Base-by-base conservation (phyloP, 1,140 invertebrate species). In the Drosophila elegans region DNA sequence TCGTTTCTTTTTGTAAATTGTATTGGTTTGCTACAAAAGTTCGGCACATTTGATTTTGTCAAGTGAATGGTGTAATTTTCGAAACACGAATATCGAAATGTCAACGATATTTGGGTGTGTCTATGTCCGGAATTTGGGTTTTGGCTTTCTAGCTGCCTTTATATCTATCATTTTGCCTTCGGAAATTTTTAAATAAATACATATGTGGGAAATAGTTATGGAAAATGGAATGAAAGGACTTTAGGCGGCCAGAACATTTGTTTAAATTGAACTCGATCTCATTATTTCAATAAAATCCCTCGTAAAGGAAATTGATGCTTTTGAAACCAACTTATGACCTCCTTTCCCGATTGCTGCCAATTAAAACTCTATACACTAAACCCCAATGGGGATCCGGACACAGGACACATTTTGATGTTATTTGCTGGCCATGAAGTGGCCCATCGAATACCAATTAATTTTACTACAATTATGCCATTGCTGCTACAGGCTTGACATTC, bases 21-120 rank as follows among this genome's bases (percentile, higher is more conserved):
- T 75, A 36, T 66, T 72, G 68, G 49, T 36, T 63, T 66, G 48
- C 61, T 59, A 74, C 56, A 73, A 74, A 74, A 62, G 74, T 75
- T 76, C 73, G 73, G 73, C 73, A 75, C 60, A 67, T 76, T 76
- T 75, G 71, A 59, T 75, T 76, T 49, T 57, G 41, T 59, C 67
- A 41, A 39, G 49, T 69, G 66, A 53, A 13, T 62, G 61, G 32
- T 27, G 38, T 60, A 13, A 36, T 36, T 60, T 52, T 21, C 36
- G 27, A 52, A 21, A 54, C 29, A 16, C 32, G 38, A 69, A 36
- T 64, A 52, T 46, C 12, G 46, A 39, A 16, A 16, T n/a, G 11
- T 13, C 4, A 13, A 54, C 52, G 52, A 21, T 42, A 34, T 62
- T 21, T 32, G 27, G 21, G 53, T 59, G 36, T 59, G 53, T 12